phyloP scores from a whole-genome alignment of 2,113 vertebrate species.

The Callorhinus ursinus region DNA sequence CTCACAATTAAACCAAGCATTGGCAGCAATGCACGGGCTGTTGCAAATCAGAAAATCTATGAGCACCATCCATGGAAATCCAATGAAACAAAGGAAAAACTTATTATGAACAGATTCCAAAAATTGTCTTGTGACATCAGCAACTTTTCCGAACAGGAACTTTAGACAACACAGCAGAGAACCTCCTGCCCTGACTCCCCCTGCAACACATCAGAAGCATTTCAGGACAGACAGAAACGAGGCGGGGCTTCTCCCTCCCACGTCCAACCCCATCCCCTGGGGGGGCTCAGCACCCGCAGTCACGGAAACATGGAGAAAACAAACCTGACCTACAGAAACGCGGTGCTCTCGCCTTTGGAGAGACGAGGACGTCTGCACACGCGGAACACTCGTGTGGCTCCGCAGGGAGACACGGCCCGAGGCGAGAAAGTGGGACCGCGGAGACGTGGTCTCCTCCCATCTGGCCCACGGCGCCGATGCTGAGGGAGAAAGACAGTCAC shows the following conservation, averaged over 20 bases:
- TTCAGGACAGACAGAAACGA: background rate
- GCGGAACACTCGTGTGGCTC: too few species aligned
- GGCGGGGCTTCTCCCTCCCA: background rate
- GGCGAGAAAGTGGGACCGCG: fast-evolving
- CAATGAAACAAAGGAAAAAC: background rate
- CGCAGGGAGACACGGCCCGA: too few species aligned
- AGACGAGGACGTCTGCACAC: too few species aligned
- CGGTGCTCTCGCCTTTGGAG: too few species aligned
- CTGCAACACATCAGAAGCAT: fast-evolving
- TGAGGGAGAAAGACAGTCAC: too few species aligned
- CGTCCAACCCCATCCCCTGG: too few species aligned
- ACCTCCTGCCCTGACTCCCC: fast-evolving
- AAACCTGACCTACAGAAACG: too few species aligned
- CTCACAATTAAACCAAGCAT: fast-evolving
- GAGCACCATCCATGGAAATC: fast-evolving
- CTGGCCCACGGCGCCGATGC: too few species aligned
- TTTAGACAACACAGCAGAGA: background rate
- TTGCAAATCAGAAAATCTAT: fast-evolving
- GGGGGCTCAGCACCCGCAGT: too few species aligned
- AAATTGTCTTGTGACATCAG: background rate
- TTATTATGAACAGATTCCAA: background rate
- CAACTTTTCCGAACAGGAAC: background rate
- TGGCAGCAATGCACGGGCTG: fast-evolving
- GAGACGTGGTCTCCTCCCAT: too few species aligned
- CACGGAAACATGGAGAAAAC: too few species aligned